A percentile compares a stretch with the other conserved stretches of the same genome.
phyloP scores from a whole-genome alignment of 2,888 invertebrate species.

The Netelia fuscicornis region DNA sequence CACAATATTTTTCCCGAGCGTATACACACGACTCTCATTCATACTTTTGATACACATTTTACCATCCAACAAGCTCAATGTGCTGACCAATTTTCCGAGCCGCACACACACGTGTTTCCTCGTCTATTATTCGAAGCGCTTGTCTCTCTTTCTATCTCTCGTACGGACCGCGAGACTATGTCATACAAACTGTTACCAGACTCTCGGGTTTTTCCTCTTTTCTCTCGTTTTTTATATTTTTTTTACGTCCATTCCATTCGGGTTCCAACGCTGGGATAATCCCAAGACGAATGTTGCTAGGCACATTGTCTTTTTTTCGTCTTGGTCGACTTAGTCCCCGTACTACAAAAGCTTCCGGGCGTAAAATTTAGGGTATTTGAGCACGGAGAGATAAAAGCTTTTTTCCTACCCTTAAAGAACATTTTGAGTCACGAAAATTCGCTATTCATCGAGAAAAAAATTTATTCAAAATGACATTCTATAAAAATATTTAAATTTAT shows the following conservation, averaged over 20 bases:
- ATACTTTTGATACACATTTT: slow-evolving; percentile 21
- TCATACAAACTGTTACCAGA: slow-evolving; percentile 17
- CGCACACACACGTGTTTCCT: slow-evolving; percentile 3
- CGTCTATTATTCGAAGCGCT: slow-evolving; percentile 31
- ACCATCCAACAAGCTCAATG: slow-evolving; percentile 21
- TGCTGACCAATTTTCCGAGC: slow-evolving; percentile 36
- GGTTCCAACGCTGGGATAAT: slow-evolving; percentile 36
- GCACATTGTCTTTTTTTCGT: slow-evolving; percentile 2
- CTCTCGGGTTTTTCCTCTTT: slow-evolving; percentile 27
- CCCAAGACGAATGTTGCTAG: slow-evolving; percentile 7
- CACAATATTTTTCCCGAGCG: background rate
- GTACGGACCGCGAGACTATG: slow-evolving; percentile 4
- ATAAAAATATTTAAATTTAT: no score
- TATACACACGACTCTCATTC: background rate
- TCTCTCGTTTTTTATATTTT: background rate
- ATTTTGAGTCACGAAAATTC: background rate
- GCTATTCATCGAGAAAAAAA: background rate
- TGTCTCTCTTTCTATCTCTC: slow-evolving; percentile 2
- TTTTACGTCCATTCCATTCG: slow-evolving; percentile 2
- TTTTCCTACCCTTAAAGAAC: background rate
- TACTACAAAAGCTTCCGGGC: background rate
- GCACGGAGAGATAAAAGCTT: background rate
- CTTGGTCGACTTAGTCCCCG: background rate
- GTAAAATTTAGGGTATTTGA: background rate
- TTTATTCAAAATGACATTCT: background rate